A percentile compares a stretch with the other conserved stretches of the same genome.
Conservation (phyloP, 2,888 invertebrate species). For the Noctua fimbriata region DNA sequence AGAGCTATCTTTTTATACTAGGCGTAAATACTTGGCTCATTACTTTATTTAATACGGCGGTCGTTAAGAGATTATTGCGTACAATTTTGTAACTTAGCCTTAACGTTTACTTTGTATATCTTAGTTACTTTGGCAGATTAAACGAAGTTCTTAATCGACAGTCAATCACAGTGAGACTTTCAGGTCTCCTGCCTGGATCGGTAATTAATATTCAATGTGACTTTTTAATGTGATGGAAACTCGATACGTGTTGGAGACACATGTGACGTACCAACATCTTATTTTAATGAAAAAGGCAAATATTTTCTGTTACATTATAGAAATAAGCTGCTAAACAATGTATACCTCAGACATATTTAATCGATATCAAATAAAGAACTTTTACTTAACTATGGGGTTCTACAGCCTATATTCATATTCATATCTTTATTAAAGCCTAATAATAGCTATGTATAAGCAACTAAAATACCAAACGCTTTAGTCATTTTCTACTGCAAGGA, state of each 20-base stretch:
- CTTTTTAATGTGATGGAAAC: slow-evolving; percentile 7
- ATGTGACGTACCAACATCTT: not conserved
- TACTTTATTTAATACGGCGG: slow-evolving; percentile 19
- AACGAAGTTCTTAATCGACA: slow-evolving; percentile 18
- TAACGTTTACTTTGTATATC: slow-evolving; percentile 40
- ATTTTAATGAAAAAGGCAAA: not conserved
- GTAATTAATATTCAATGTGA: slow-evolving; percentile 26
- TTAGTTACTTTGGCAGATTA: slow-evolving; percentile 24
- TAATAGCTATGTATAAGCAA: not conserved
- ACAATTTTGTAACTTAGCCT: slow-evolving; percentile 28
- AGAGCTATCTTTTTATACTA: slow-evolving; percentile 23
- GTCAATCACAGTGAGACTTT: slow-evolving; percentile 13
- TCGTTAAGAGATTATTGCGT: slow-evolving; percentile 23
- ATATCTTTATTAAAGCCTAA: not conserved
- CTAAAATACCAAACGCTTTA: not conserved
- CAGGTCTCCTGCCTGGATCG: not conserved
- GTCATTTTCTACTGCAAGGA: not conserved
- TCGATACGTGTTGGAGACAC: not conserved
- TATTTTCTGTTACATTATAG: not conserved
- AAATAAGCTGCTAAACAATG: not conserved
- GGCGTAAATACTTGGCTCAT: slow-evolving; percentile 43
- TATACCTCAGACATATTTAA: not conserved
- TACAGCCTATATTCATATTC: not conserved
- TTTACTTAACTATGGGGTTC: not conserved
- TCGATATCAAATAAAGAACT: not conserved